Base-by-base conservation (phyloP, 2,113 vertebrate species). In the Leiothrix lutea region DNA sequence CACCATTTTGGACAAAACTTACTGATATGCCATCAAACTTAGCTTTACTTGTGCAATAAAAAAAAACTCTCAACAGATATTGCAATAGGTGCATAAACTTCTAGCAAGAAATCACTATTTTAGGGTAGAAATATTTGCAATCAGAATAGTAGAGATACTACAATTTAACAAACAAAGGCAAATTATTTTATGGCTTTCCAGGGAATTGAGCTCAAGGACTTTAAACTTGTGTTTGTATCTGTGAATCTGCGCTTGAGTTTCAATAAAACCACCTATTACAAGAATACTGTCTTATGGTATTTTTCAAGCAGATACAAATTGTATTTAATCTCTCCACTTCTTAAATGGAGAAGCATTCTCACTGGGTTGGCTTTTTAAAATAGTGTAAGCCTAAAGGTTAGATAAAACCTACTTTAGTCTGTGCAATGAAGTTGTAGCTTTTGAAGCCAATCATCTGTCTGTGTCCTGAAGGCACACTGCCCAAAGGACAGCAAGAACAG, bases 161-260 rank as follows among this genome's bases (percentile, higher is more conserved):
- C 21, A 92, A 86, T 95, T 95, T 81, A 91, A 89, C 84, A 91
- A 90, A 90, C 57, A 90, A 88, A 87, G 11, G 47, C 86, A 92
- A 89, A 12, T 48, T 88, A 56, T 58, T 95, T 91, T 84, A 40
- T 60, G 38, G 56, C 38, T 92, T 81, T 82, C 71, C 75, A 84
- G 73, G 75, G 51, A 80, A 62, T 23, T 86, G 81, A 97, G 94
- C 51, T 82, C 65, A 35, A 94, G n/a, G n/a, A 61, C 45, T 69
- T 65, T 5, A 83, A 90, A 96, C 45, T 33, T 54, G 14, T n/a
- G 23, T 14, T 90, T 95, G 86, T 74, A 70, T 81, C 75, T 79
- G 35, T 61, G 92, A 88, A 84, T 87, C 40, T 89, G 53, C 33
- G 61, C 25, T 78, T 62, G 14, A 56, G 28, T 84, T 91, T 88